Conservation (phyloP, 1,140 invertebrate genomes). For the Dendroctonus valens region DNA sequence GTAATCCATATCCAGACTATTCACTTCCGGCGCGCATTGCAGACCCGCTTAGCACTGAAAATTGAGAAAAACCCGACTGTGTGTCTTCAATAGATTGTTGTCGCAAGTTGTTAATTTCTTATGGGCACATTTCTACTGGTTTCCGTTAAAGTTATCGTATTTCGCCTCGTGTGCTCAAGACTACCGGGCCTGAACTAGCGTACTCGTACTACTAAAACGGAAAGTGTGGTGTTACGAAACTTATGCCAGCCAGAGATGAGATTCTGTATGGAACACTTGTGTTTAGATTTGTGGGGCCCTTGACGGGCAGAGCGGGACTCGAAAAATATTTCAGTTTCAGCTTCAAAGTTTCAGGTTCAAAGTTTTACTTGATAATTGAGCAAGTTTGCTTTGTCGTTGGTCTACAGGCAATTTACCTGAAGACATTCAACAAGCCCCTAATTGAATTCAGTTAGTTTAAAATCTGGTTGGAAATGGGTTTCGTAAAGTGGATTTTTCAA, state of each 20-base stretch:
- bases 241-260: conserved; percentile 8
- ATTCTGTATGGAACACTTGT: conserved; percentile 12
- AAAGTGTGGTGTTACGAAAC: conserved; percentile 11
- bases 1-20: too few species aligned
- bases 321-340: not conserved
- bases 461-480: too few species aligned
- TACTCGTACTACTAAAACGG: conserved; percentile 7
- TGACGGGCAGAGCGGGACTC: conserved; percentile 3
- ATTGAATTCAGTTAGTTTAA: too few species aligned
- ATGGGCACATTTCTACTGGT: conserved; percentile 1
- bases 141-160: conserved; percentile 12
- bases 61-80: not conserved
- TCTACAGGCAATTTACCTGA: too few species aligned
- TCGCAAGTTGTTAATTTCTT: not conserved
- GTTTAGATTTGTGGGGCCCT: conserved; percentile 14
- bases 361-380: too few species aligned
- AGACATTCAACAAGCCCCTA: too few species aligned
- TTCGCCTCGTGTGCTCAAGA: not conserved
- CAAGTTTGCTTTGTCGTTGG: too few species aligned
- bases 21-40: too few species aligned
- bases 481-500: too few species aligned
- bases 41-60: too few species aligned
- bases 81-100: not conserved
- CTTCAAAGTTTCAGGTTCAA: not conserved
- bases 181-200: conserved; percentile 10